Percentiles rank a stretch among this genome's conserved stretches.
Conservation (phyloP, 2,888 invertebrate species). For the Resseliella maxima region DNA sequence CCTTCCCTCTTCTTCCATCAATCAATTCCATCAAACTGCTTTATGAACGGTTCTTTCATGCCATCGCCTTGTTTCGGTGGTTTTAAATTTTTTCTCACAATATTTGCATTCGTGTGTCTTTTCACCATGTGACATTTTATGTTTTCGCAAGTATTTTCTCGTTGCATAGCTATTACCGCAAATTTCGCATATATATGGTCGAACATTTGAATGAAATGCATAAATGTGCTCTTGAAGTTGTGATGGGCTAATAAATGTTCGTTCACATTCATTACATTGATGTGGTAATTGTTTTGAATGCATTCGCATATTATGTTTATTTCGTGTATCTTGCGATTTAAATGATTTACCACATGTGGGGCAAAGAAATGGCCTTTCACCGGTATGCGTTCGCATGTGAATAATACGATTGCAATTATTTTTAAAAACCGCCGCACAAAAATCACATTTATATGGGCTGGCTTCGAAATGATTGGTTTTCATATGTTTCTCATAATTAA, state of each 20-base stretch:
- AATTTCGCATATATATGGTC: background rate
- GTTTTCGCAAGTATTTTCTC: background rate
- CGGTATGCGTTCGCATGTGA: background rate
- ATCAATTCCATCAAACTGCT: background rate
- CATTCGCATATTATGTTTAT: constrained; percentile 41
- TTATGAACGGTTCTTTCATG: background rate
- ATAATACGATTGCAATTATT: constrained; percentile 64
- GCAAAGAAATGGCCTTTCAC: background rate
- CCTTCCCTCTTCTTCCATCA: background rate
- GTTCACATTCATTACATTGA: background rate
- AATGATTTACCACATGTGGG: background rate
- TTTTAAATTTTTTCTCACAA: background rate
- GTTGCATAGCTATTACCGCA: background rate
- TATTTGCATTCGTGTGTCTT: background rate
- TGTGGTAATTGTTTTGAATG: constrained; percentile 7
- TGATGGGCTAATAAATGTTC: constrained; percentile 22
- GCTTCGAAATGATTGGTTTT: background rate
- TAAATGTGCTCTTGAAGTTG: background rate
- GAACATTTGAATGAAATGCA: background rate
- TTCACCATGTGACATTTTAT: background rate
- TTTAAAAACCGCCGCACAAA: constrained; percentile 65
- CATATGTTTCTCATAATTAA: background rate
- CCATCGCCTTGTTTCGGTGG: background rate
- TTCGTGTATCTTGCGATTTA: constrained; percentile 10
- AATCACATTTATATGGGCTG: background rate